Evolutionary conservation across 1,140 invertebrate genomes (phyloP).

Genomic region (Trinorchestia longiramus): DNA sequence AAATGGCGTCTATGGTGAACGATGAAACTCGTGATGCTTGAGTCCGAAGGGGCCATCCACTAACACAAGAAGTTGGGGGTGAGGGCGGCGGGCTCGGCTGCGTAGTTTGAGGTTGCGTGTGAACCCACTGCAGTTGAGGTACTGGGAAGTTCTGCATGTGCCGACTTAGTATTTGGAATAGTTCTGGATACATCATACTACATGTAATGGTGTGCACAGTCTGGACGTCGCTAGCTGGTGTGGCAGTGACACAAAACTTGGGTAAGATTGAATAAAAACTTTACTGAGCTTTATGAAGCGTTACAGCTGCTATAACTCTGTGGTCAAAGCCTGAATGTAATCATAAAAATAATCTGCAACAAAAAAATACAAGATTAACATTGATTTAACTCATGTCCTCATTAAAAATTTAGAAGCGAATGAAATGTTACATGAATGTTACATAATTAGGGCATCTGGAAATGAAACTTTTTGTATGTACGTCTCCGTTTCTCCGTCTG

Average conservation of each 20-base stretch:
- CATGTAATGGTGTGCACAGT: not conserved
- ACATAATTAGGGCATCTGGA: no score
- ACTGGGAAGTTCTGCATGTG: slow-evolving; percentile 5
- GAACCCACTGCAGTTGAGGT: not conserved
- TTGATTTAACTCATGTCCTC: no score
- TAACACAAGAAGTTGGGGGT: slow-evolving; percentile 16
- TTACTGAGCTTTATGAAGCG: not conserved
- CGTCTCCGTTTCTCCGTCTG: no score
- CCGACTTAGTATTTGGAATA: not conserved
- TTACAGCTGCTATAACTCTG: not conserved
- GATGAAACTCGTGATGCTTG: slow-evolving; percentile 61
- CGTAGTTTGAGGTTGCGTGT: not conserved
- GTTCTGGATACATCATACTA: slow-evolving; percentile 21
- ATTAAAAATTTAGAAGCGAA: no score
- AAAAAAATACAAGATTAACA: not conserved
- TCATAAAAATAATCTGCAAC: not conserved
- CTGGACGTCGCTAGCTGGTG: no score
- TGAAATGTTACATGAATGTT: no score
- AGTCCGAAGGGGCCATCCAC: slow-evolving; percentile 46
- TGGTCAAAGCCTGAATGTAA: not conserved
- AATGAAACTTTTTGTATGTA: no score
- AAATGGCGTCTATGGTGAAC: slow-evolving; percentile 66
- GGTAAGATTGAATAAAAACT: not conserved
- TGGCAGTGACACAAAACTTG: no score
- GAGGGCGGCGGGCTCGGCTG: slow-evolving; percentile 50